Evolutionary conservation across 2,888 invertebrate genomes (phyloP).

Genomic region (Oxycera nigricornis): DNA sequence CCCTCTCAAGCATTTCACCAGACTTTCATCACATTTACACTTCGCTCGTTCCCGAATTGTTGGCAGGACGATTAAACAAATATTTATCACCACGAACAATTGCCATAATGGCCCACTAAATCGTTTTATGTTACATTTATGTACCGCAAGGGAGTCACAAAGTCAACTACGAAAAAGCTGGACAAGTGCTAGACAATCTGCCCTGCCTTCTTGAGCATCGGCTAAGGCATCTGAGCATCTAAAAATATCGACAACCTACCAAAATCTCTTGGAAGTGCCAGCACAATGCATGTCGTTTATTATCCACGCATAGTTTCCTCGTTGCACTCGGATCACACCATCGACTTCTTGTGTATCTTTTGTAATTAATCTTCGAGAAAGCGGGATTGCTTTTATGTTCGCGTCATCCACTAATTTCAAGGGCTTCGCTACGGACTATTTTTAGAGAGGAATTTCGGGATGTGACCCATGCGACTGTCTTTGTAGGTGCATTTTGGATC

Average conservation of each 20-base stretch:
- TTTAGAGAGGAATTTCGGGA: background rate
- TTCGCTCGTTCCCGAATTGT: too few species aligned
- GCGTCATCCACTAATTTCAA: conserved; percentile 15
- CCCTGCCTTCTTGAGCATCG: background rate
- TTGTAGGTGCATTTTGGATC: background rate
- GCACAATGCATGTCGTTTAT: conserved; percentile 8
- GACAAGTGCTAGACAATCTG: conserved; percentile 23
- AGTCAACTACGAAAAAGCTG: conserved; percentile 9
- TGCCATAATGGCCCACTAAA: conserved; percentile 28
- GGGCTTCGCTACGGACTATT: conserved; percentile 8
- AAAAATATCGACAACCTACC: conserved; percentile 1
- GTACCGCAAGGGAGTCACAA: conserved; percentile 24
- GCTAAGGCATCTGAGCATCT: background rate
- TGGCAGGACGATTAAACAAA: conserved; percentile 18
- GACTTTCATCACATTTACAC: too few species aligned
- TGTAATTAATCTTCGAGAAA: conserved; percentile 27
- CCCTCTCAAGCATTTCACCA: too few species aligned
- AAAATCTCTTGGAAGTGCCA: background rate
- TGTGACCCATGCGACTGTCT: background rate
- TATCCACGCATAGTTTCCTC: conserved; percentile 1
- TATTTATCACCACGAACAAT: conserved; percentile 25
- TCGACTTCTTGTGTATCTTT: background rate
- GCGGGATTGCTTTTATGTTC: background rate
- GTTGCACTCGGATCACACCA: conserved; percentile 27
- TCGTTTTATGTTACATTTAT: conserved; percentile 28